Conservation (phyloP, 2,113 vertebrate genomes). For the Clinocottus analis region DNA sequence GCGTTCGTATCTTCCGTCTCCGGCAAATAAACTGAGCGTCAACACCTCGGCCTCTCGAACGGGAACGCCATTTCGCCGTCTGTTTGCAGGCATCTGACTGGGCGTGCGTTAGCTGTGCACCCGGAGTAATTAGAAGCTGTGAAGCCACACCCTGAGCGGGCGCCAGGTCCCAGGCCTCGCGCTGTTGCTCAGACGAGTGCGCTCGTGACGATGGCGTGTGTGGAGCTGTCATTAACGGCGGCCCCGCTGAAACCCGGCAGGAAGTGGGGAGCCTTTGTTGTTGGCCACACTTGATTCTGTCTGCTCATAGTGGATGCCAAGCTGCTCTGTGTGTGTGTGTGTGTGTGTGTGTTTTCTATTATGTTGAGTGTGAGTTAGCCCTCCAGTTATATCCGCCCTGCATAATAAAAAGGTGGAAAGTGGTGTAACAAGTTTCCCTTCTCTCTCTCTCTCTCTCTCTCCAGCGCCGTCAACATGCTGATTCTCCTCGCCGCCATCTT, state of each 20-base stretch:
- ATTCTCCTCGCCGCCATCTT: conserved; percentile 80
- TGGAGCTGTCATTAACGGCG: conserved; percentile 26
- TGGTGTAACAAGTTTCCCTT: conserved; percentile 42
- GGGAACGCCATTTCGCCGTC: not conserved
- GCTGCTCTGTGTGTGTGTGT: conserved; percentile 11
- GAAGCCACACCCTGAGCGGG: conserved; percentile 65
- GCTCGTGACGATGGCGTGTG: conserved; percentile 3
- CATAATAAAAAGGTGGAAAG: conserved; percentile 32
- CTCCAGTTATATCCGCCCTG: conserved; percentile 13
- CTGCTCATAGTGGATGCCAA: conserved; percentile 3
- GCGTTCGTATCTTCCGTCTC: not conserved
- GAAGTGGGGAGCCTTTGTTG: conserved; percentile 40
- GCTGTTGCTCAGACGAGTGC: conserved; percentile 2
- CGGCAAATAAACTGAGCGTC: not conserved
- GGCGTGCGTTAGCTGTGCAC: not conserved
- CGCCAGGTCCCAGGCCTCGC: conserved; percentile 43
- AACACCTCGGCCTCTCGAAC: not conserved
- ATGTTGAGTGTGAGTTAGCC: not conserved
- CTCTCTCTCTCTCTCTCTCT: conserved; percentile 26
- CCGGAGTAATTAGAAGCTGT: conserved; percentile 60
- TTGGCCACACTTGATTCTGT: not conserved
- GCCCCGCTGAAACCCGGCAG: conserved; percentile 2
- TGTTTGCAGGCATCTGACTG: conserved; percentile 25
- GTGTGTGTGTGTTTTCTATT: conserved; percentile 6
- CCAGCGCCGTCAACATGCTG: conserved; percentile 79